Conservation (phyloP, 1,140 invertebrate species). For the Agraylea sexmaculata region DNA sequence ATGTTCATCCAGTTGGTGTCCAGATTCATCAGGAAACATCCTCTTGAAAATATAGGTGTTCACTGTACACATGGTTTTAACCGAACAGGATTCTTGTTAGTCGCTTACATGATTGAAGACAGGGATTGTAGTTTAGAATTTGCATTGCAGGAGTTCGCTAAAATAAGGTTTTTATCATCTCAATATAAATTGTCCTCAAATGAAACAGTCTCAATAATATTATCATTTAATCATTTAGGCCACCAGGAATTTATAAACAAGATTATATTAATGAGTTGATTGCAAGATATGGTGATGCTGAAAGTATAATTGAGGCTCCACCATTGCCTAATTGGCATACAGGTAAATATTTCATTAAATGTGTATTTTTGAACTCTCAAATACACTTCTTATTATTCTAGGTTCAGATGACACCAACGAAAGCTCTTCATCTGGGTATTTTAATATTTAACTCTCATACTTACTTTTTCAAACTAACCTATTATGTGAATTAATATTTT, state of each 20-base stretch:
- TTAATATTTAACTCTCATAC: background rate
- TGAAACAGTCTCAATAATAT: background rate
- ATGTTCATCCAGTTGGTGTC: constrained; percentile 66
- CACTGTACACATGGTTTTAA: constrained; percentile 99
- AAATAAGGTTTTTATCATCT: constrained; percentile 37
- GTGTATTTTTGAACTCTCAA: background rate
- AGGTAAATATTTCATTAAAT: no score
- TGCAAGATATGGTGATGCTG: constrained; percentile 64
- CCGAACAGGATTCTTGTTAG: constrained; percentile 89
- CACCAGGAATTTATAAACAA: constrained; percentile 68
- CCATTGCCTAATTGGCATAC: constrained; percentile 72
- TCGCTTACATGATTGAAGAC: constrained; percentile 78
- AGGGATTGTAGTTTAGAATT: constrained; percentile 67
- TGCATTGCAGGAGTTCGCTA: constrained; percentile 65
- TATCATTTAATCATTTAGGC: constrained; percentile 28
- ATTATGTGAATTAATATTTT: constrained; percentile 1
- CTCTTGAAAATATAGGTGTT: constrained; percentile 72
- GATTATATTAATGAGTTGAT: constrained; percentile 66
- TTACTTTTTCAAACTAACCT: background rate
- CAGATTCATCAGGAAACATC: constrained; percentile 67
- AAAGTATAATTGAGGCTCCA: constrained; percentile 61
- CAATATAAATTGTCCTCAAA: background rate
- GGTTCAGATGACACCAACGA: constrained; percentile 10
- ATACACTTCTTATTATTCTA: constrained; percentile 9
- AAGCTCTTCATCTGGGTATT: no score